Percentiles rank a stretch among this genome's conserved stretches.
Conservation (phyloP, 2,113 vertebrate species). For the Chunga burmeisteri region DNA sequence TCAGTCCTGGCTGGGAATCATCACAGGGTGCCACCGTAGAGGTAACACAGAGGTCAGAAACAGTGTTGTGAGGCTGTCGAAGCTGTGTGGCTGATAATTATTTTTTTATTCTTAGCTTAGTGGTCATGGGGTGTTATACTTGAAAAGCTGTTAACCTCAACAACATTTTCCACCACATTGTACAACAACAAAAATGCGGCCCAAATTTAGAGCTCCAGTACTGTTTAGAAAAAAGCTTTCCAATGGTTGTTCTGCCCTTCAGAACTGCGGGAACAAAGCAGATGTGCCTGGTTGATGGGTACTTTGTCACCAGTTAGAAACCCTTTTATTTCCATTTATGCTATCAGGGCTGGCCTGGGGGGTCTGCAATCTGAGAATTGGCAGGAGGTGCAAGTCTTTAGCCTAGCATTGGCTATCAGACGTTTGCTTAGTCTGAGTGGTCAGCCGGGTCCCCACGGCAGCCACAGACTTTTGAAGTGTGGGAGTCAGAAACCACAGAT, state of each 20-base stretch:
- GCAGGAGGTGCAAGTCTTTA: not conserved
- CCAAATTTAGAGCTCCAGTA: slow-evolving; percentile 21
- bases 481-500: not conserved
- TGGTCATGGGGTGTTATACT: not conserved
- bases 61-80: not conserved
- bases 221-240: slow-evolving; percentile 9
- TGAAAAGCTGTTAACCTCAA: slow-evolving; percentile 21
- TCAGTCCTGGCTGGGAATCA: not conserved
- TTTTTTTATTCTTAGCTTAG: slow-evolving; percentile 23
- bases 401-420: not conserved
- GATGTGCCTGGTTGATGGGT: not conserved
- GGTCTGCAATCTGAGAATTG: not conserved
- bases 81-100: not conserved
- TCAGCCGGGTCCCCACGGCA: fast-evolving
- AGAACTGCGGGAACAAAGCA: not conserved
- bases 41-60: not conserved
- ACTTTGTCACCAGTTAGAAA: not conserved
- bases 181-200: not conserved
- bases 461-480: not conserved
- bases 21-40: not conserved
- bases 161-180: not conserved
- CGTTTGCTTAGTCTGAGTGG: not conserved
- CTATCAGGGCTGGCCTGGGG: not conserved
- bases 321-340: not conserved
- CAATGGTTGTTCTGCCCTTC: not conserved